Evolutionary conservation across 1,140 invertebrate species (phyloP).

Genomic region (Pygmarrhopalites habei): DNA sequence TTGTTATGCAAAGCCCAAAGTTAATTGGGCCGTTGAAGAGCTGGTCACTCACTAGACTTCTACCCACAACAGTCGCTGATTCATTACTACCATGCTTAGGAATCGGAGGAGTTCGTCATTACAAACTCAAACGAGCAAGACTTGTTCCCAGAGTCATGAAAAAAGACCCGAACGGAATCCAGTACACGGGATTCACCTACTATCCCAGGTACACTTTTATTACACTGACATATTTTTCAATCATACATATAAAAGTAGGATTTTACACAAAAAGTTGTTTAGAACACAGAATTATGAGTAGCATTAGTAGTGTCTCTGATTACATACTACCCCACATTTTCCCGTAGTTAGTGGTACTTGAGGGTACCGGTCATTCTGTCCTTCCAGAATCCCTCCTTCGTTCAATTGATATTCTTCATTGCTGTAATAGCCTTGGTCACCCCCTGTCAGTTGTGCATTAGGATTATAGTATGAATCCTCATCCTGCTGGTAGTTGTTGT

Average conservation of each 20-base stretch:
- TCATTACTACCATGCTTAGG: neutral
- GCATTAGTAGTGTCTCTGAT: neutral
- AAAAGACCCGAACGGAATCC: conserved; percentile 37
- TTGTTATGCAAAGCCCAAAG: neutral
- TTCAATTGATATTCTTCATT: too few relatives aligned
- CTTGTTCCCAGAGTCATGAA: neutral
- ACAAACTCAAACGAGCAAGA: conserved; percentile 14
- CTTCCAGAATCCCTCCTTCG: too few relatives aligned
- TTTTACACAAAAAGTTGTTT: conserved; percentile 2
- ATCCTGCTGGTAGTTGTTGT: too few relatives aligned
- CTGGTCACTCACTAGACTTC: neutral
- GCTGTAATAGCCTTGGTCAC: too few relatives aligned
- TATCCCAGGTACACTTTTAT: conserved; percentile 48
- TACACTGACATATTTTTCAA: neutral
- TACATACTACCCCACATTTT: neutral
- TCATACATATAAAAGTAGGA: neutral
- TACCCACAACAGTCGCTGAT: neutral
- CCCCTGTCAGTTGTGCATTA: too few relatives aligned
- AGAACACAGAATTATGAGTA: neutral
- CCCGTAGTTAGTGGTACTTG: neutral
- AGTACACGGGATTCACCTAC: conserved; percentile 49
- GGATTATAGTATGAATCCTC: too few relatives aligned
- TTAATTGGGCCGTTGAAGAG: neutral
- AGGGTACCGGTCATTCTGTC: neutral
- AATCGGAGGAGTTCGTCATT: conserved; percentile 16